Evolutionary conservation across 2,888 invertebrate genomes (phyloP), one percentile per base, ranked within the genome.

Genomic region (Steinernema hermaphroditum): DNA sequence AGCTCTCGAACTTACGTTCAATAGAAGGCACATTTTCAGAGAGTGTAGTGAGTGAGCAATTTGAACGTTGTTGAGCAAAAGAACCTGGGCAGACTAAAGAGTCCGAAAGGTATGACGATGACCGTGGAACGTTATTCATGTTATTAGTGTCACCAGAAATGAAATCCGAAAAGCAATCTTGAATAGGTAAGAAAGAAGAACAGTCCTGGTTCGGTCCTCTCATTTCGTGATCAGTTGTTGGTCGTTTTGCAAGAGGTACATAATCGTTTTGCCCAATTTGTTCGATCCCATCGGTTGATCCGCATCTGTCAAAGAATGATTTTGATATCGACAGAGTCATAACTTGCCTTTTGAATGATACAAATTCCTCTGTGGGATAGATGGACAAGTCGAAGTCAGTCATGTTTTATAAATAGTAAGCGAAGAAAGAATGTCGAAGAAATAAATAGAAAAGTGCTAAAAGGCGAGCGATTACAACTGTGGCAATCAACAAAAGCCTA

Each of bases 81-180:
- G 34, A n/a, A 32, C 62, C 62, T 62, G 62, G 32, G 62, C 62
- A 62, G 62, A 62, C 62, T 62, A 62, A 62, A 62, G 62, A 62
- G 62, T 62, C 62, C 62, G 62, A 62, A 62, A 62, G 14, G 34
- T 29, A 32, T 14, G 62, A 62, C 9, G 62, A 34, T 62, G 62
- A 62, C 62, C 62, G 62, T 24, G 12, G 62, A 12, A 29, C 62
- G 62, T n/a, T 16, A 16, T 62, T 34, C 32, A 62, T 29, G 62
- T 29, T 34, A 27, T 62, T 62, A 34, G 14, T 16, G 16, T 32
- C 14, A 29, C 32, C 16, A 32, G 62, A 62, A 14, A 32, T n/a
- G 16, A 14, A 22, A 16, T 62, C 62, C 62, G 62, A 62, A 62
- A 34, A 62, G 62, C 29, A 62, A 62, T 62, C 34, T 16, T 29